Evolutionary conservation across 2,797 vertebrate genomes (phyloP).

Genomic region (Hemibagrus guttatus): DNA sequence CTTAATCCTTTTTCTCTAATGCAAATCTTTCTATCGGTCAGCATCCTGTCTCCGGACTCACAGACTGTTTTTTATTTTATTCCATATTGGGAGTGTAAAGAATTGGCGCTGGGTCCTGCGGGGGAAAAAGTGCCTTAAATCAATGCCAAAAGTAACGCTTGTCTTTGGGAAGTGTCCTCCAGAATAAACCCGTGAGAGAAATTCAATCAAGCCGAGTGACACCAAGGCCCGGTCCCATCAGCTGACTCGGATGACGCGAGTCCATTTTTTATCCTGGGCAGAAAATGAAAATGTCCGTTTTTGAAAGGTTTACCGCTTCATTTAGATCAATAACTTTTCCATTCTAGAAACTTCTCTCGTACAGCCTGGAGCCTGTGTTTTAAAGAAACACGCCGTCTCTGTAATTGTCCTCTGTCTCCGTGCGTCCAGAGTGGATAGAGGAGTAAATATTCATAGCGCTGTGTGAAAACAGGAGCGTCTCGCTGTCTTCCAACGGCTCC

Average conservation of each 20-base stretch:
- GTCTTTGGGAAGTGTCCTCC: conserved; percentile 48
- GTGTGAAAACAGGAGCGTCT: background rate
- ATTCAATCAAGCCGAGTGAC: conserved; percentile 46
- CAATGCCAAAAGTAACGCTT: conserved; percentile 37
- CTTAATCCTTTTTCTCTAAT: background rate
- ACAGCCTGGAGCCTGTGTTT: background rate
- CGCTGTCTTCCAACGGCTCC: background rate
- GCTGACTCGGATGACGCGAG: conserved; percentile 25
- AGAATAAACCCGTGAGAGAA: conserved; percentile 21
- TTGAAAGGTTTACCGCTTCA: conserved; percentile 38
- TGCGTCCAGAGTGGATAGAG: background rate
- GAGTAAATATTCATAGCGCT: background rate
- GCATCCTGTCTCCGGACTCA: background rate
- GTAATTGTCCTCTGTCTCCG: background rate
- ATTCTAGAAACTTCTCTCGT: background rate
- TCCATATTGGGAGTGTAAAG: background rate
- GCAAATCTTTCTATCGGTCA: conserved; percentile 1
- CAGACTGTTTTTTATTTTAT: no score
- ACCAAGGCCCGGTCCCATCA: conserved; percentile 34
- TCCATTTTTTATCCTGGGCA: conserved; percentile 28
- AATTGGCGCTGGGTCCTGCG: conserved; percentile 9
- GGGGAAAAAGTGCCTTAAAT: conserved; percentile 12
- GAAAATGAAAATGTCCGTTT: conserved; percentile 39
- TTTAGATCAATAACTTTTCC: conserved; percentile 37
- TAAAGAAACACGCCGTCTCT: background rate